phyloP scores from a whole-genome alignment of 2,797 vertebrate species.

The Megaceryle alcyon region DNA sequence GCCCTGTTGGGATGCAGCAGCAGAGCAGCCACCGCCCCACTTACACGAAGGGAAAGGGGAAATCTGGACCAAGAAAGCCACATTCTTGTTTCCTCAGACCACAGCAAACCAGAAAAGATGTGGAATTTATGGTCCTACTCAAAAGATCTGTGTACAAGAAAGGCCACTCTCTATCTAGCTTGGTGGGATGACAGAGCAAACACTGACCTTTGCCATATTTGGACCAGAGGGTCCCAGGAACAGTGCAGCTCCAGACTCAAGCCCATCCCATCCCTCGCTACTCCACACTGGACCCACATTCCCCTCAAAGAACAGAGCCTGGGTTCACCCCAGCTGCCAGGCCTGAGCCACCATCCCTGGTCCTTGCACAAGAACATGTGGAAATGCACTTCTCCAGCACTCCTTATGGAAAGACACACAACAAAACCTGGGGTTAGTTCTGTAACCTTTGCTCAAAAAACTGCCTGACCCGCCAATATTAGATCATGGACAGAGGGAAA shows the following conservation, averaged over 20 bases:
- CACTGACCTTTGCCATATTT: neutral
- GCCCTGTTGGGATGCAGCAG: neutral
- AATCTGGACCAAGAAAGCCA: neutral
- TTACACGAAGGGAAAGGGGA: neutral
- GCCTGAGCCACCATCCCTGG: neutral
- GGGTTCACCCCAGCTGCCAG: neutral
- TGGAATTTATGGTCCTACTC: neutral
- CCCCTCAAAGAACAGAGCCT: neutral
- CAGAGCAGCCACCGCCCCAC: neutral
- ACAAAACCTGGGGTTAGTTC: neutral
- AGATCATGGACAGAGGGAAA: neutral
- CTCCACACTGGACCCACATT: neutral
- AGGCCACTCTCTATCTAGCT: neutral
- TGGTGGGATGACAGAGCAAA: neutral
- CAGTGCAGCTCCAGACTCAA: neutral
- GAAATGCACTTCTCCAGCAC: neutral
- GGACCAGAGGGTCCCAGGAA: neutral
- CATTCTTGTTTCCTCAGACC: neutral
- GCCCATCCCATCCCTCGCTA: neutral
- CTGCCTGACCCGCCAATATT: neutral
- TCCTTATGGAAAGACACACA: neutral
- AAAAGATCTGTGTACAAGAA: neutral
- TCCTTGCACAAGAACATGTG: accelerated
- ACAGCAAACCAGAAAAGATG: neutral
- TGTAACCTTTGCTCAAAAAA: neutral